Evolutionary conservation across 2,113 vertebrate genomes (phyloP).

Genomic region (Menidia beryllina): DNA sequence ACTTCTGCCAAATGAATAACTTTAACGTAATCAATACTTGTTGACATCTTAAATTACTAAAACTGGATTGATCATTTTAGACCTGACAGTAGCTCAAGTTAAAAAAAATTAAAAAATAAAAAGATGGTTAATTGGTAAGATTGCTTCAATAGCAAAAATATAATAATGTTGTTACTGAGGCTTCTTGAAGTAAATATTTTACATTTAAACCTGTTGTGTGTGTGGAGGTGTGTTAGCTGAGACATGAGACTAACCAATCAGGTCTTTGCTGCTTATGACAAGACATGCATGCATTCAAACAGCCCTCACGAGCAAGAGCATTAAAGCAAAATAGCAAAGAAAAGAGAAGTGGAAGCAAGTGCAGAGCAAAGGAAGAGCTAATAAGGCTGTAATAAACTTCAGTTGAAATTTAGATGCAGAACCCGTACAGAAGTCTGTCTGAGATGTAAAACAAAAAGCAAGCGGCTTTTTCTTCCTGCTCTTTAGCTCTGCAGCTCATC

Average conservation of each 20-base stretch:
- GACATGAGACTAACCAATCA: not conserved
- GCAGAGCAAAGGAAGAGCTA: not conserved
- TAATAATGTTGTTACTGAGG: conserved; percentile 31
- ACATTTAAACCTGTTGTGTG: not conserved
- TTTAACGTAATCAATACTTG: conserved; percentile 37
- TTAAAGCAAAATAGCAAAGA: conserved; percentile 7
- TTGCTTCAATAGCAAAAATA: conserved; percentile 38
- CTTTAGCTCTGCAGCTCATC: conserved; percentile 9
- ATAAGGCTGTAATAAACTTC: conserved; percentile 1
- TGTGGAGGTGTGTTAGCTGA: not conserved
- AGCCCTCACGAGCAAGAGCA: not conserved
- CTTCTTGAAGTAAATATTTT: conserved; percentile 37
- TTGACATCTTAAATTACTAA: conserved; percentile 32
- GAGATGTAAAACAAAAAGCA: conserved; percentile 6
- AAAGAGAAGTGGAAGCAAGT: not conserved
- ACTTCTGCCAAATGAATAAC: conserved; percentile 56
- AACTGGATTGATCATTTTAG: conserved; percentile 28
- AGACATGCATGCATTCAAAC: not conserved
- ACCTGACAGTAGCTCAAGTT: conserved; percentile 14
- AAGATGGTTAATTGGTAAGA: conserved; percentile 7
- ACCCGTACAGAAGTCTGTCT: conserved; percentile 16
- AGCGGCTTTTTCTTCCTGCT: conserved; percentile 17
- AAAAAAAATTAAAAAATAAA: no score
- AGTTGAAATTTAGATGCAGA: conserved; percentile 10
- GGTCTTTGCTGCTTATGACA: not conserved